phyloP scores from a whole-genome alignment of 2,797 vertebrate species.

The Eospalax fontanierii region DNA sequence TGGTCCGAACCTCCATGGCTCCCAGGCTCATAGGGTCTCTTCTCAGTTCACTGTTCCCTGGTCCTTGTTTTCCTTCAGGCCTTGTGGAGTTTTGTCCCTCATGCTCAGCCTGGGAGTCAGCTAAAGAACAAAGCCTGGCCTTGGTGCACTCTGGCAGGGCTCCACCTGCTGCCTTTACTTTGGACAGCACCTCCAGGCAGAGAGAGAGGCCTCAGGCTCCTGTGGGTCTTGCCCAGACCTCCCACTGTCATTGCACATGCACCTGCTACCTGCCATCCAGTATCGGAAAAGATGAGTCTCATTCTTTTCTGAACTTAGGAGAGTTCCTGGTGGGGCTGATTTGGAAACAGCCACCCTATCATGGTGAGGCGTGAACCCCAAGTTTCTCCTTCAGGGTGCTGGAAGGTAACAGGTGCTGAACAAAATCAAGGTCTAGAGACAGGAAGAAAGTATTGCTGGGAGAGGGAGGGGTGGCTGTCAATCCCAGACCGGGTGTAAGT shows the following conservation, averaged over 20 bases:
- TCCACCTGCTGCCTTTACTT: background rate
- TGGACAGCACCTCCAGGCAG: background rate
- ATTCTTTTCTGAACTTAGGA: background rate
- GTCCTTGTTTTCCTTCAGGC: background rate
- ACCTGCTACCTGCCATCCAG: background rate
- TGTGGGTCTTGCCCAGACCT: background rate
- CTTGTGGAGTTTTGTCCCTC: background rate
- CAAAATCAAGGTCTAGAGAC: background rate
- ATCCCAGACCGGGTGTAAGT: background rate
- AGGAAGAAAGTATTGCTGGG: background rate
- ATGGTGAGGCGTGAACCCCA: background rate
- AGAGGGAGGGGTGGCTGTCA: background rate
- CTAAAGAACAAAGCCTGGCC: background rate
- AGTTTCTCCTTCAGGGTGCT: background rate
- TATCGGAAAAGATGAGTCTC: background rate
- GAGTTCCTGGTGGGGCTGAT: background rate
- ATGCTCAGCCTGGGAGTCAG: background rate
- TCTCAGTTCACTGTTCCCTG: background rate
- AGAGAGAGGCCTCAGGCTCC: background rate
- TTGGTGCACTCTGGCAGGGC: background rate
- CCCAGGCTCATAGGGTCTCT: background rate
- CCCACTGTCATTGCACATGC: background rate
- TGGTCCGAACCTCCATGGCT: background rate
- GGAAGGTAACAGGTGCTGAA: background rate
- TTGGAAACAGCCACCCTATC: background rate